These are phyloP conservation scores for Seira musarum DNA, from an alignment of 2,888 invertebrate genomes.

Conservation along the genomic window DNA sequence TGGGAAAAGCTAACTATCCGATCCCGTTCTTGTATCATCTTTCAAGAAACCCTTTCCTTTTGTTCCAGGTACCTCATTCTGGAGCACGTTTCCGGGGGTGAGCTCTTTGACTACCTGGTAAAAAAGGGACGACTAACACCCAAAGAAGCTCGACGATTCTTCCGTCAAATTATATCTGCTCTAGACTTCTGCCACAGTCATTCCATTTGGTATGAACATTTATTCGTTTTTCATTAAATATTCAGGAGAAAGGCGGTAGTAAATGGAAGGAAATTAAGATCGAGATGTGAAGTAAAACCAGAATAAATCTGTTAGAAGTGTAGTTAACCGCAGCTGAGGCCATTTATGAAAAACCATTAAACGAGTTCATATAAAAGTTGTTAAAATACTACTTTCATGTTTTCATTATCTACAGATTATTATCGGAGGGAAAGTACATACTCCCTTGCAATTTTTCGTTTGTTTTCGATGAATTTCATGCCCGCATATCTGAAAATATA, in stretches of 20 bases:
- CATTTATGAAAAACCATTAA: too few species aligned
- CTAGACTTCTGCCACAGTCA: constrained; percentile 99
- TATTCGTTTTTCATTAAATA: background rate
- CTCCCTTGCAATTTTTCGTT: too few species aligned
- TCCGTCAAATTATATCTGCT: constrained; percentile 99
- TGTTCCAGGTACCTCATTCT: constrained; percentile 90
- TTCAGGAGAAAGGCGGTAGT: background rate
- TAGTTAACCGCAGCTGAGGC: too few species aligned
- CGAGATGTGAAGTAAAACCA: background rate
- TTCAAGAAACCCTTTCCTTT: constrained; percentile 23
- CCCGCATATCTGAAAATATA: too few species aligned
- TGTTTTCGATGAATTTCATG: too few species aligned
- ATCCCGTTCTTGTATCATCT: background rate
- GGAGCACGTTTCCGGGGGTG: constrained; percentile 99
- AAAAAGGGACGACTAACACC: constrained; percentile 98
- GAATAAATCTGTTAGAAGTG: too few species aligned
- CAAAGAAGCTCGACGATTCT: constrained; percentile 97
- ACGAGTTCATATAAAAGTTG: too few species aligned
- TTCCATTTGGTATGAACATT: constrained; percentile 93
- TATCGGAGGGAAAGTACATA: too few species aligned
- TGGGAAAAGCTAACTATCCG: too few species aligned
- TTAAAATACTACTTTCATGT: too few species aligned
- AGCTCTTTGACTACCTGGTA: constrained; percentile 98
- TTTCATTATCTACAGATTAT: too few species aligned
- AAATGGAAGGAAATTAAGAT: background rate